A percentile compares a stretch with the other conserved stretches of the same genome.
Conservation (phyloP, 2,888 invertebrate species). For the Pasiphila rectangulata region DNA sequence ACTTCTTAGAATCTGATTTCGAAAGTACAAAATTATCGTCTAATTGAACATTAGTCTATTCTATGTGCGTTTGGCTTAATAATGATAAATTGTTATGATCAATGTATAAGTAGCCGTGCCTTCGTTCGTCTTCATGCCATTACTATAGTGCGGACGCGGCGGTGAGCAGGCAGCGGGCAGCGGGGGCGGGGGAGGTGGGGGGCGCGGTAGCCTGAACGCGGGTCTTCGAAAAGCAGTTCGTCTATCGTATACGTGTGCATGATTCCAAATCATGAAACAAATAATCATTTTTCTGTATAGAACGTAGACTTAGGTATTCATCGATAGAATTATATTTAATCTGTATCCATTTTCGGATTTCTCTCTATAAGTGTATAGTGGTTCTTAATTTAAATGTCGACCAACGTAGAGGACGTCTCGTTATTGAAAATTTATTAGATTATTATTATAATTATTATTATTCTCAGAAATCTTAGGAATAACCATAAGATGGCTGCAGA, state of each 20-base stretch:
- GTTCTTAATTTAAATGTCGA: slow-evolving; percentile 79
- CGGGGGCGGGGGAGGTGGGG: slow-evolving; percentile 22
- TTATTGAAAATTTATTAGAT: slow-evolving; percentile 80
- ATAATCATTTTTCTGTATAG: slow-evolving; percentile 75
- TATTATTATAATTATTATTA: slow-evolving; percentile 68
- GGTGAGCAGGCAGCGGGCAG: slow-evolving; percentile 28
- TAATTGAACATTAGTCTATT: slow-evolving; percentile 70
- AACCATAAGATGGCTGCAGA: slow-evolving; percentile 80
- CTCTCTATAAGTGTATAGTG: slow-evolving; percentile 81
- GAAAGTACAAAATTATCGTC: slow-evolving; percentile 79
- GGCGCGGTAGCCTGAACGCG: slow-evolving; percentile 56
- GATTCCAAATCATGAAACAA: slow-evolving; percentile 76
- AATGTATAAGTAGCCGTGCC: slow-evolving; percentile 77
- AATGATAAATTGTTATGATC: slow-evolving; percentile 50
- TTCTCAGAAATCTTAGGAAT: slow-evolving; percentile 74
- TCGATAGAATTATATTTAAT: slow-evolving; percentile 79
- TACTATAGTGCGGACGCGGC: slow-evolving; percentile 27
- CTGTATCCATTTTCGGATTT: slow-evolving; percentile 80
- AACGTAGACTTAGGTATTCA: slow-evolving; percentile 75
- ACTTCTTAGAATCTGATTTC: slow-evolving; percentile 80
- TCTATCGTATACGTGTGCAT: slow-evolving; percentile 78
- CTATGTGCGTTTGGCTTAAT: slow-evolving; percentile 76
- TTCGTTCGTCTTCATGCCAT: slow-evolving; percentile 75
- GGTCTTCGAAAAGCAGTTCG: slow-evolving; percentile 76
- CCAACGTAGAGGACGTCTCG: slow-evolving; percentile 79